These are phyloP conservation scores for Simalia tracyae DNA, from an alignment of 2,797 vertebrate genomes.

Conservation along the genomic window DNA sequence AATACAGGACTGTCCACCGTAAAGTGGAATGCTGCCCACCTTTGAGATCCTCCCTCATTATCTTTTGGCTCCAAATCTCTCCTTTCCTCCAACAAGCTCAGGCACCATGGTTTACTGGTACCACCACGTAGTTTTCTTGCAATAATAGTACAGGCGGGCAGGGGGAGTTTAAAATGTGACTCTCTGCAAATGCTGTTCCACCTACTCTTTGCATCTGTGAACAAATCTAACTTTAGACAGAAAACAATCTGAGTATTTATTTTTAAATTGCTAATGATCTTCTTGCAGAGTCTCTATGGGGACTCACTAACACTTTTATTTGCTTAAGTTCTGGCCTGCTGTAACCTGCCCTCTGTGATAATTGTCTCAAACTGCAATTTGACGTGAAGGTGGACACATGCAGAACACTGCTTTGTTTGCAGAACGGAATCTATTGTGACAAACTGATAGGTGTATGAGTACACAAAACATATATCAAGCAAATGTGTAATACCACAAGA, in stretches of 20 bases:
- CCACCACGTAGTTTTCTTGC: neutral
- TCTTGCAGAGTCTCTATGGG: neutral
- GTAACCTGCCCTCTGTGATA: conserved; percentile 9
- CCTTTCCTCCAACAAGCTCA: accelerated
- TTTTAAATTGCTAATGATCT: conserved; percentile 20
- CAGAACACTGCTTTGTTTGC: neutral
- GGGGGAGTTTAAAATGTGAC: neutral
- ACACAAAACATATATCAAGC: neutral
- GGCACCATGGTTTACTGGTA: neutral
- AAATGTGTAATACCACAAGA: neutral
- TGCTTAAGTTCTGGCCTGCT: neutral
- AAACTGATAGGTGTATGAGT: neutral
- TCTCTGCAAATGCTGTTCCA: neutral
- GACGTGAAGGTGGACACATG: neutral
- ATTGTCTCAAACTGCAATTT: neutral
- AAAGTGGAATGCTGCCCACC: neutral
- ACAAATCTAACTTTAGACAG: neutral
- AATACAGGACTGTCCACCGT: neutral
- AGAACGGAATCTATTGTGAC: neutral
- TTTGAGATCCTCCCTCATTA: neutral
- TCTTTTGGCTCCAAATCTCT: neutral
- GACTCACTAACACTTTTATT: neutral
- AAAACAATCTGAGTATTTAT: neutral
- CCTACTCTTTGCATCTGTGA: neutral
- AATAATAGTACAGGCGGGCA: neutral